A percentile compares a stretch with the other conserved stretches of the same genome.
Conservation (phyloP, 2,888 invertebrate genomes). For the Eumacrocentrus americanus region DNA sequence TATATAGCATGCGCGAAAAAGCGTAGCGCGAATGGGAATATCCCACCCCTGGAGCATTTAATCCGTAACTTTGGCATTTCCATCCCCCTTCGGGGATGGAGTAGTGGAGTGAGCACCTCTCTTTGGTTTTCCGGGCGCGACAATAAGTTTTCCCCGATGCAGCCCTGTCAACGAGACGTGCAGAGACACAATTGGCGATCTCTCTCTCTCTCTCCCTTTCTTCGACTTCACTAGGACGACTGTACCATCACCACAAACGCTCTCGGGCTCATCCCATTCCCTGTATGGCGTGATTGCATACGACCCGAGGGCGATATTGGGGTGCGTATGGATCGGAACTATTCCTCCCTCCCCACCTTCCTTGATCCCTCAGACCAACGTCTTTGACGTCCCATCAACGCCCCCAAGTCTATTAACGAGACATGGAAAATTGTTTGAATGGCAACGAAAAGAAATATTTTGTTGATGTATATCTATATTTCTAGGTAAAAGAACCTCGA, state of each 20-base stretch:
- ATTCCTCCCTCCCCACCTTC: constrained; percentile 1
- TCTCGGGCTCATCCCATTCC: constrained; percentile 53
- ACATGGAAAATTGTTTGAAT: too few relatives aligned
- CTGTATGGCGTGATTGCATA: constrained; percentile 57
- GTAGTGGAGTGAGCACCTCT: constrained; percentile 36
- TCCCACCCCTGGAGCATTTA: constrained; percentile 42
- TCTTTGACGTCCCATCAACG: constrained; percentile 14
- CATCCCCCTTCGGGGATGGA: constrained; percentile 36
- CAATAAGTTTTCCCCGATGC: constrained; percentile 56
- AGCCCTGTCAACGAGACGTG: constrained; percentile 53
- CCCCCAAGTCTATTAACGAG: constrained; percentile 15
- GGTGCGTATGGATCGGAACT: constrained; percentile 48
- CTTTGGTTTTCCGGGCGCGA: constrained; percentile 51
- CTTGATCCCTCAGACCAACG: constrained; percentile 1
- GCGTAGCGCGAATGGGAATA: not conserved
- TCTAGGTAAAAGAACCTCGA: too few relatives aligned
- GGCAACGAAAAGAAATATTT: too few relatives aligned
- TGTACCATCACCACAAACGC: constrained; percentile 32
- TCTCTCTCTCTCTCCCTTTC: constrained; percentile 13
- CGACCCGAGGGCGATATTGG: constrained; percentile 57
- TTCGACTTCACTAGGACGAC: constrained; percentile 1
- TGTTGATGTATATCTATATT: too few relatives aligned
- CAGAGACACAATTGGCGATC: constrained; percentile 48
- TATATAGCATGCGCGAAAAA: constrained; percentile 10
- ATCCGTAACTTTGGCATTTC: constrained; percentile 55